Evolutionary conservation across 1,140 invertebrate species (phyloP).

Genomic region (Spodoptera litura): DNA sequence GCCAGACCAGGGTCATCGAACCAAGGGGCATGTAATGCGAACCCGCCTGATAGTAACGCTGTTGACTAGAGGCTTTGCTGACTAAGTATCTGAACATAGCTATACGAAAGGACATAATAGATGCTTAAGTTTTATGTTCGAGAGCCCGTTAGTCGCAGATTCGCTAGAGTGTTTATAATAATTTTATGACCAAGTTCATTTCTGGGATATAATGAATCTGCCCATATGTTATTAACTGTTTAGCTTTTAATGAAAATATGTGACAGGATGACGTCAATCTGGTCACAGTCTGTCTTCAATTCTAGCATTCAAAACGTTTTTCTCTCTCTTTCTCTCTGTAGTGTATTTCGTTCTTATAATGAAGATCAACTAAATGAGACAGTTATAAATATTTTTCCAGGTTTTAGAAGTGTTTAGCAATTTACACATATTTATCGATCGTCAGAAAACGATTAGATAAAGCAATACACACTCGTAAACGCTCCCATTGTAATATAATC

Average conservation of each 20-base stretch:
- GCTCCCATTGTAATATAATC: conserved; percentile 23
- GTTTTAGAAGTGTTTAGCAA: conserved; percentile 12
- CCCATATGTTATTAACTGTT: too few species aligned
- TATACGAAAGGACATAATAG: conserved; percentile 8
- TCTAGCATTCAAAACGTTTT: too few species aligned
- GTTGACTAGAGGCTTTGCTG: conserved; percentile 19
- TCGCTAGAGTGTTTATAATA: background rate
- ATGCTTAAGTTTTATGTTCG: conserved; percentile 17
- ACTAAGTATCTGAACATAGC: background rate
- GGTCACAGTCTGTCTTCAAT: too few species aligned
- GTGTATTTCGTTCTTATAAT: too few species aligned
- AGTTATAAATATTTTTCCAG: background rate
- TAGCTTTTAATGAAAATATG: too few species aligned
- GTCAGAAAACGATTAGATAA: conserved; percentile 8
- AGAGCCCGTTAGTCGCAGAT: conserved; percentile 13
- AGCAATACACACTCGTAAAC: conserved; percentile 7
- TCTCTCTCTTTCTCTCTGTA: background rate
- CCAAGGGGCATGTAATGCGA: conserved; percentile 21
- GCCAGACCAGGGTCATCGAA: conserved; percentile 33
- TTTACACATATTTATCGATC: background rate
- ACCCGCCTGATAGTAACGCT: conserved; percentile 36
- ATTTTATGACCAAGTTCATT: conserved; percentile 3
- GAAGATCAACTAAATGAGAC: background rate
- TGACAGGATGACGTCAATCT: too few species aligned
- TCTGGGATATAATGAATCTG: background rate